phyloP scores from a whole-genome alignment of 2,113 vertebrate species.

The Baryphthengus martii region DNA sequence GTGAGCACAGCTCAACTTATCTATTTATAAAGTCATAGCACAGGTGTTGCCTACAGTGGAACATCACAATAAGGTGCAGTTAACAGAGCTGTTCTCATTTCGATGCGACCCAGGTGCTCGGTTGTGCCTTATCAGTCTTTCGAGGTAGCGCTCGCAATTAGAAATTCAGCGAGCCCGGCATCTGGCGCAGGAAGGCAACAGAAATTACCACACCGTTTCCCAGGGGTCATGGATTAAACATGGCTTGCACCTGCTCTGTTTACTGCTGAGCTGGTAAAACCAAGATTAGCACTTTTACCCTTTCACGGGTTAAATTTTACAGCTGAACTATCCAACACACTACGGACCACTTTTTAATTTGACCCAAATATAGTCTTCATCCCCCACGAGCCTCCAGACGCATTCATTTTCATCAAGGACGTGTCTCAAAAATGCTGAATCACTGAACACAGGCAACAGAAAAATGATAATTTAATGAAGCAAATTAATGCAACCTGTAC shows the following conservation, averaged over 20 bases:
- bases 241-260: slow-evolving; percentile 42
- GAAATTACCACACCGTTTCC: slow-evolving; percentile 1
- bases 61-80: not conserved
- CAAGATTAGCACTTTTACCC: not conserved
- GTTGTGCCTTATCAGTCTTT: not conserved
- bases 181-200: slow-evolving; percentile 24
- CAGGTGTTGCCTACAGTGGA: slow-evolving; percentile 8
- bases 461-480: not conserved
- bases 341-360: not conserved
- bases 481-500: not conserved
- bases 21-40: slow-evolving; percentile 38
- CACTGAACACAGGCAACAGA: not conserved
- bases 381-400: not conserved
- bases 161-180: not conserved
- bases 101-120: not conserved
- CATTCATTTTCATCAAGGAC: not conserved
- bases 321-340: not conserved
- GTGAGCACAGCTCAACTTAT: slow-evolving; percentile 1
- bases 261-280: slow-evolving; percentile 41
- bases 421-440: not conserved
- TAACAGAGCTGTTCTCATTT: slow-evolving; percentile 15
- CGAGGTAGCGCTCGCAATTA: not conserved
- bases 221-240: slow-evolving; percentile 43
- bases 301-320: not conserved
- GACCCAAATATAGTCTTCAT: not conserved